These are phyloP conservation scores for Nyctibius bracteatus DNA, from an alignment of 2,113 vertebrate genomes.

Conservation along the genomic window DNA sequence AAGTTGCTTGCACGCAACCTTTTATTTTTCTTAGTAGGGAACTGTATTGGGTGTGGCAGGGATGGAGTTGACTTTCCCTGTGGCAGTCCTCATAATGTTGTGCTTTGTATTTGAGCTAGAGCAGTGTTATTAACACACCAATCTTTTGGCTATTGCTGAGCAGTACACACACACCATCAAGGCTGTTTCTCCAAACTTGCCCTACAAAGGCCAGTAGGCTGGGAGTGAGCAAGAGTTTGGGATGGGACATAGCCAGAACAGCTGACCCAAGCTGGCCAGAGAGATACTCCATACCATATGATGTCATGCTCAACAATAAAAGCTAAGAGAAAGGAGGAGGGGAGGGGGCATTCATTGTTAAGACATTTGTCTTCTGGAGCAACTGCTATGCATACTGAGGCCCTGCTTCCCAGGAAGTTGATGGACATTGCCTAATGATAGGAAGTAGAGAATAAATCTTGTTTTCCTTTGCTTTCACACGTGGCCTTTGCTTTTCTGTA, in stretches of 20 bases:
- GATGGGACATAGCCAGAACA: background rate
- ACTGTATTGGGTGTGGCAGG: background rate
- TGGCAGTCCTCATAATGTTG: background rate
- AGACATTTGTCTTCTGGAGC: background rate
- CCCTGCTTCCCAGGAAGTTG: background rate
- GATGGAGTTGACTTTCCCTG: background rate
- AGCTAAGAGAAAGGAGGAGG: background rate
- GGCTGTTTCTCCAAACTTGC: background rate
- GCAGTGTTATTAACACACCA: background rate
- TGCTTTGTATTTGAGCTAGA: background rate
- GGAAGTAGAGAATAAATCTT: background rate
- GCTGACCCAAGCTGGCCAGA: background rate
- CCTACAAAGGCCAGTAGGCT: background rate
- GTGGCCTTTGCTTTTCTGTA: background rate
- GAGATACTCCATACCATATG: background rate
- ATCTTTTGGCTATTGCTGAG: background rate
- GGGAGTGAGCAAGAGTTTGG: background rate
- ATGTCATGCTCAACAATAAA: background rate
- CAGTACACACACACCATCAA: background rate
- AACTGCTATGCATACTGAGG: background rate
- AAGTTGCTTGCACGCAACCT: rapidly evolving
- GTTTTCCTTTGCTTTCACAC: background rate
- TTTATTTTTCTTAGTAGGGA: background rate
- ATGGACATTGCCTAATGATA: background rate
- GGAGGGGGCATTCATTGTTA: background rate